These are phyloP conservation scores for Drosophila infuscata DNA, from an alignment of 2,888 invertebrate species.

Conservation along the genomic window DNA sequence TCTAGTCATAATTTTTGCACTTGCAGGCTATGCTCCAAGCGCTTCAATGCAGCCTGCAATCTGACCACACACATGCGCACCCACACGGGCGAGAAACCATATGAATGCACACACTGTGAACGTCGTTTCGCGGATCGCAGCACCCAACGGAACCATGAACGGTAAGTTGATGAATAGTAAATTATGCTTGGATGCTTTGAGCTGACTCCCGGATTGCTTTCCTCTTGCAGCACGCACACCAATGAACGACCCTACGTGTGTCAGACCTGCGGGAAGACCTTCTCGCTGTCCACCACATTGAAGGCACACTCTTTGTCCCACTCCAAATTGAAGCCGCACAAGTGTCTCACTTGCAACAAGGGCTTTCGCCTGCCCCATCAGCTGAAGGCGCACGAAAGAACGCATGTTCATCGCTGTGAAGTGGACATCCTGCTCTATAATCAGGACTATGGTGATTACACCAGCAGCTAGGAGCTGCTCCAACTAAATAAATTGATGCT, in stretches of 20 bases:
- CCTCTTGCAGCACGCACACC: constrained; percentile 75
- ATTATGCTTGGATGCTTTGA: background rate
- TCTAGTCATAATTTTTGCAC: background rate
- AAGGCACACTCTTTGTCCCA: constrained; percentile 80
- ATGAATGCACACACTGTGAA: constrained; percentile 65
- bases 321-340: constrained; percentile 79
- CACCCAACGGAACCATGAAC: constrained; percentile 83
- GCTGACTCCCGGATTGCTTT: background rate
- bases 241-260: constrained; percentile 82
- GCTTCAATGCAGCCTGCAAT: constrained; percentile 75
- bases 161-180: constrained; percentile 53
- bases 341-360: constrained; percentile 82
- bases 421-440: constrained; percentile 35
- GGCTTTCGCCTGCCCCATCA: constrained; percentile 84
- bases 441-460: constrained; percentile 23
- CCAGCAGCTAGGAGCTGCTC: constrained; percentile 13
- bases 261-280: constrained; percentile 72
- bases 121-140: constrained; percentile 83
- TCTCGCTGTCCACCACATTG: constrained; percentile 79
- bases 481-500: constrained; percentile 15
- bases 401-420: constrained; percentile 58
- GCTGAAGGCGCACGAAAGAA: constrained; percentile 80
- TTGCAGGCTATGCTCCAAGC: constrained; percentile 71
- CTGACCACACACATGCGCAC: constrained; percentile 79
- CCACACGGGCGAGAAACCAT: constrained; percentile 82